A percentile compares a stretch with the other conserved stretches of the same genome.
Evolutionary conservation across 2,113 vertebrate species (phyloP).

Genomic region (Cyanoramphus novaezelandiae): DNA sequence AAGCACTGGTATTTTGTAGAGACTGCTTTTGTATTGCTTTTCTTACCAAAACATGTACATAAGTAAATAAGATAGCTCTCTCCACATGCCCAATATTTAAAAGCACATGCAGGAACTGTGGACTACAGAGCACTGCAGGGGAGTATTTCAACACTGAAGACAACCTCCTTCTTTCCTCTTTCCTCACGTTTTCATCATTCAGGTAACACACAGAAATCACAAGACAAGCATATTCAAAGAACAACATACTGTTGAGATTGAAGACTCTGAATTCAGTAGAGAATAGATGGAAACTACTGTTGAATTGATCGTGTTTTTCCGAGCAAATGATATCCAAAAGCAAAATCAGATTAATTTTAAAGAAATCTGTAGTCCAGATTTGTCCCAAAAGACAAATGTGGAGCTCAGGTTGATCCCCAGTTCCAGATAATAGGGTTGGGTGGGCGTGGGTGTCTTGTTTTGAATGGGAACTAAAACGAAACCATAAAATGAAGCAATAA

Average conservation of each 20-base stretch:
- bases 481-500: not conserved
- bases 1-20: not conserved
- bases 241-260: not conserved
- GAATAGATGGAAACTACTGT: not conserved
- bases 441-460: rapidly evolving
- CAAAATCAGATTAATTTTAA: not conserved
- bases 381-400: not conserved
- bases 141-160: not conserved
- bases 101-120: not conserved
- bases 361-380: not conserved
- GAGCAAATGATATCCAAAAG: not conserved
- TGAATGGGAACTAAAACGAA: not conserved
- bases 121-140: not conserved
- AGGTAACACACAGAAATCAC: not conserved
- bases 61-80: not conserved
- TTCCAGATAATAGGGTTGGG: not conserved
- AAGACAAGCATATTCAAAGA: not conserved
- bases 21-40: not conserved
- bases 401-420: not conserved
- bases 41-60: not conserved
- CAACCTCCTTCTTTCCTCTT: not conserved
- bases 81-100: not conserved
- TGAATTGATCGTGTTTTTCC: not conserved
- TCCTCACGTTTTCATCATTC: not conserved
- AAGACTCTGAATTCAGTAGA: not conserved